Evolutionary conservation across 2,888 invertebrate species (phyloP).

Genomic region (Tetheella fluctuosa): DNA sequence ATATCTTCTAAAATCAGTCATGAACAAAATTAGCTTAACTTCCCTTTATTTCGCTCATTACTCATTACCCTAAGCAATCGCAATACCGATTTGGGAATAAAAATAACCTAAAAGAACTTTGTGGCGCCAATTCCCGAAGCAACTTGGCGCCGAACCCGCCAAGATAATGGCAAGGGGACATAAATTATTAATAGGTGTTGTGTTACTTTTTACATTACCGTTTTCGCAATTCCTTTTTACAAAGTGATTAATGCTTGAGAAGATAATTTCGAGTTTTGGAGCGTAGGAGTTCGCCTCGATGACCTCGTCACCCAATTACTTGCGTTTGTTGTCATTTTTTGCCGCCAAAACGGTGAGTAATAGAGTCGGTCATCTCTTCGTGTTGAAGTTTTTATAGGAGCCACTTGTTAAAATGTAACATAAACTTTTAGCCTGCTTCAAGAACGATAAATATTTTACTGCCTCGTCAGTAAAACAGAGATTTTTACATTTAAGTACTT

Average conservation of each 20-base stretch:
- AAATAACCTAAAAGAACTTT: conserved; percentile 63
- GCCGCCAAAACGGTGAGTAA: conserved; percentile 37
- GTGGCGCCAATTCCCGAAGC: conserved; percentile 60
- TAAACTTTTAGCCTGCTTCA: neutral
- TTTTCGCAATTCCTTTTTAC: conserved; percentile 8
- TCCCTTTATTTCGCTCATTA: conserved; percentile 65
- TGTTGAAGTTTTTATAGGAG: conserved; percentile 15
- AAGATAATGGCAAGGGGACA: conserved; percentile 11
- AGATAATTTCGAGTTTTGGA: conserved; percentile 10
- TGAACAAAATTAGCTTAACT: conserved; percentile 40
- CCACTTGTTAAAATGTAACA: neutral
- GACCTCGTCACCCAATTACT: conserved; percentile 49
- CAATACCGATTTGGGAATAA: conserved; percentile 63
- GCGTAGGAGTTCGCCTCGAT: conserved; percentile 26
- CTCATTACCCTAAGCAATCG: conserved; percentile 63
- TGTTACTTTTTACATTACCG: conserved; percentile 4
- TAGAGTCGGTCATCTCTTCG: conserved; percentile 27
- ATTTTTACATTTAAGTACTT: neutral
- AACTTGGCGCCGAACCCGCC: conserved; percentile 33
- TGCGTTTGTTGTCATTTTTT: conserved; percentile 37
- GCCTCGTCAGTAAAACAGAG: neutral
- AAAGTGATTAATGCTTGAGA: conserved; percentile 9
- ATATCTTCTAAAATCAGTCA: conserved; percentile 25
- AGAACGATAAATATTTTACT: neutral
- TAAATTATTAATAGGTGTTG: conserved; percentile 5